Conservation (phyloP, 2,888 invertebrate genomes). For the Helleia helle region DNA sequence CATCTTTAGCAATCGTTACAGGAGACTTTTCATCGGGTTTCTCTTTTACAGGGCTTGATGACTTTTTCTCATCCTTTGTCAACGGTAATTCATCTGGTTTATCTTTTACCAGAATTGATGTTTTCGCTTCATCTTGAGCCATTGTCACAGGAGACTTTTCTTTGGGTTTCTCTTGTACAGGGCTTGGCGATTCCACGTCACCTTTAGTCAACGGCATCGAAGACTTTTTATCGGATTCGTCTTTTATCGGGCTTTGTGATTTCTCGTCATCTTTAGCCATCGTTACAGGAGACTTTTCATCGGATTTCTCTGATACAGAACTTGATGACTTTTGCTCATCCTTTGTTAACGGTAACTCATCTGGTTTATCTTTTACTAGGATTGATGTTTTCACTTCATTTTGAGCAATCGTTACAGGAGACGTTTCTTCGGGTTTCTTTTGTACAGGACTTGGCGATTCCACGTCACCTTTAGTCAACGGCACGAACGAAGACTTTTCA, state of each 20-base stretch:
- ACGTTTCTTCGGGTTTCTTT: too few relatives aligned
- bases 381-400: too few relatives aligned
- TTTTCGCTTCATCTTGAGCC: constrained; percentile 13
- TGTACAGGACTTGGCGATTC: constrained; percentile 12
- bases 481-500: neutral
- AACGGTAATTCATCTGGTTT: neutral
- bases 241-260: neutral
- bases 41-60: neutral
- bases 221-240: neutral
- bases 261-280: too few relatives aligned
- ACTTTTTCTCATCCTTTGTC: too few relatives aligned
- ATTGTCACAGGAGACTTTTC: neutral
- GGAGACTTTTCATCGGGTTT: neutral
- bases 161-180: neutral
- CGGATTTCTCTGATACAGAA: too few relatives aligned
- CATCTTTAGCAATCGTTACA: neutral
- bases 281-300: too few relatives aligned
- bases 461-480: neutral
- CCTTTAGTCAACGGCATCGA: neutral
- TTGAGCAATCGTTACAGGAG: neutral
- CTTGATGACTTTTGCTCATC: too few relatives aligned
- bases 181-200: constrained; percentile 9
- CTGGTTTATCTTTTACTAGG: too few relatives aligned
- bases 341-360: too few relatives aligned
- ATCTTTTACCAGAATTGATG: constrained; percentile 8